Evolutionary conservation across 2,888 invertebrate genomes (phyloP), one percentile per base, ranked within the genome.

Genomic region (Apamea anceps): DNA sequence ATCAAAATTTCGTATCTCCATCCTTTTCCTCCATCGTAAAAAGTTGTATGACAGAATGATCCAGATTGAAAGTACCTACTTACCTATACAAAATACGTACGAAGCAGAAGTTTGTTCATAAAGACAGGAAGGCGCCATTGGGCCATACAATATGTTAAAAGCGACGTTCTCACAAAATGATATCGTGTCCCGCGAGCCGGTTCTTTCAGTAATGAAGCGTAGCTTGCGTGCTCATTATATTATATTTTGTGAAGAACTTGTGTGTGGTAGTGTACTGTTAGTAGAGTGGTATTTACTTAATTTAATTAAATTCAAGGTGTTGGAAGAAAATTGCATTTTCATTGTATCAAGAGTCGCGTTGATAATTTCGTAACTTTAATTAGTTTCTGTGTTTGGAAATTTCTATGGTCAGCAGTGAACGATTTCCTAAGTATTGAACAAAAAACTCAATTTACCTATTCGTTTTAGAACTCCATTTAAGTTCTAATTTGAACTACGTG

Each of bases 61-160:
- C 21, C 57, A 72, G 74, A 78, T 67, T 63, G 48, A 57, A 62
- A 8, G 63, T 32, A 15, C 15, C 42, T 28, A 42, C n/a, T 13
- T 48, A 51, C 28, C 8, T 60, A 62, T 60, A 86, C 63, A 76
- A 84, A 75, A 60, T 72, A 71, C 45, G 28, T 65, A 76, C 15
- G 73, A 45, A 71, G 75, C 75, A 81, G 60, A 81, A 85, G 73
- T 78, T 86, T 75, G 67, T 75, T 54, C 78, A 76, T 79, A 87
- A 74, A 87, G 85, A 85, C 88, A 60, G 65, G 37, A 45, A 77
- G 77, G 87, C 87, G 78, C 82, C 85, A 66, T 54, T 72, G 74
- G 60, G 78, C 75, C 66, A 78, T 79, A 85, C 85, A 78, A 81
- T 78, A 81, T 81, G 81, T 81, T 85, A 81, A 57, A 57, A 74